phyloP scores from a whole-genome alignment of 2,797 vertebrate genomes.

The Gephyroberyx darwinii region DNA sequence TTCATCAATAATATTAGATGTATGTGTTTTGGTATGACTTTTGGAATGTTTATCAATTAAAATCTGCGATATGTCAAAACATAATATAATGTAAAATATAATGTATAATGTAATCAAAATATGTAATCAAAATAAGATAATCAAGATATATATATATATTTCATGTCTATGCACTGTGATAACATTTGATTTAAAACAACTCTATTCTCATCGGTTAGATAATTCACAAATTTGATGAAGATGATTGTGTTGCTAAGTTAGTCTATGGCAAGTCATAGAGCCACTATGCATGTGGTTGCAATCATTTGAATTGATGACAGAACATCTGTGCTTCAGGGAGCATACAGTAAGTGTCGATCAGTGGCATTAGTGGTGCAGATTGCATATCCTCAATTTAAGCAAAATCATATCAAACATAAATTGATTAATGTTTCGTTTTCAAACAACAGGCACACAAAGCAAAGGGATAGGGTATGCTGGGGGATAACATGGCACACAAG shows the following conservation, averaged over 20 bases:
- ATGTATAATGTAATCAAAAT: background rate
- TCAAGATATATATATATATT: constrained; percentile 1
- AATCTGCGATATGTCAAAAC: background rate
- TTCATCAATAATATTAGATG: constrained; percentile 49
- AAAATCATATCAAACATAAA: constrained; percentile 47
- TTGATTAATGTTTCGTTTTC: constrained; percentile 36
- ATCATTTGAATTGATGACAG: constrained; percentile 70
- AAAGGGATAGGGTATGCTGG: constrained; percentile 46
- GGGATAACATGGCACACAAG: constrained; percentile 34
- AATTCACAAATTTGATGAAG: constrained; percentile 47
- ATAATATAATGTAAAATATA: too few species aligned
- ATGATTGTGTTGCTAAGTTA: constrained; percentile 64
- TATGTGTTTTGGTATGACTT: constrained; percentile 44
- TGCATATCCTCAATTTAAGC: constrained; percentile 81
- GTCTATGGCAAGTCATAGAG: constrained; percentile 70
- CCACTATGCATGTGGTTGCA: constrained; percentile 62
- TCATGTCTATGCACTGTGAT: constrained; percentile 37
- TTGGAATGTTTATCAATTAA: constrained; percentile 31
- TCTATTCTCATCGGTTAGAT: constrained; percentile 47
- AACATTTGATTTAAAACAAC: constrained; percentile 62
- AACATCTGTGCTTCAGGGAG: constrained; percentile 67
- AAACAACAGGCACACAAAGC: constrained; percentile 62
- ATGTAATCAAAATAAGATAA: constrained; percentile 66
- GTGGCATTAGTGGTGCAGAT: constrained; percentile 81
- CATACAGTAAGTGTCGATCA: constrained; percentile 79